Conservation (phyloP, 2,113 vertebrate species). For the Cyprichromis sp. region DNA sequence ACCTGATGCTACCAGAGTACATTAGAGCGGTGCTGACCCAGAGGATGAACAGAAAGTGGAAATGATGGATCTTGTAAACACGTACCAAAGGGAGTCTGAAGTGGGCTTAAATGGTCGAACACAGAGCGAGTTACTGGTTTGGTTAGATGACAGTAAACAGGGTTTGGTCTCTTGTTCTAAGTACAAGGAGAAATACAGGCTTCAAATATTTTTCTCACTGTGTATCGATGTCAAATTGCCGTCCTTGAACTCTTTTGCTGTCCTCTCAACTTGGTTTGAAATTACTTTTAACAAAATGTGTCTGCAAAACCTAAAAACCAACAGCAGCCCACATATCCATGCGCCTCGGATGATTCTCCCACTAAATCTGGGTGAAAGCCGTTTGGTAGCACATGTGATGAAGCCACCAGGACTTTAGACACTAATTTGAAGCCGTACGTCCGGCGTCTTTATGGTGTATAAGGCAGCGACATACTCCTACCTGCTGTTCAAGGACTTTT, state of each 20-base stretch:
- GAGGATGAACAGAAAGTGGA: neutral
- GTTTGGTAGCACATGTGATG: neutral
- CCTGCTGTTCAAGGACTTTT: neutral
- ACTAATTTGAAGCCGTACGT: neutral
- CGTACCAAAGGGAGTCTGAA: neutral
- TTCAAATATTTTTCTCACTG: neutral
- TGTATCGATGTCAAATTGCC: neutral
- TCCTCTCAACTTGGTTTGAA: neutral
- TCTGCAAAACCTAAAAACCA: neutral
- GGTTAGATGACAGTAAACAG: neutral
- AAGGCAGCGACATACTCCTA: neutral
- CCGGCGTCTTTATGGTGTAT: neutral
- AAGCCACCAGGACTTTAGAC: neutral
- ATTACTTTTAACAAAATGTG: neutral
- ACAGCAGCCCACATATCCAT: neutral
- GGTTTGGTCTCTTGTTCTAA: neutral
- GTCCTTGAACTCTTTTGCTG: neutral
- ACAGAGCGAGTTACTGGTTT: neutral
- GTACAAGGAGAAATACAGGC: neutral
- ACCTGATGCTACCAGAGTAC: neutral
- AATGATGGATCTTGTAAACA: neutral
- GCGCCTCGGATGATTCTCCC: neutral
- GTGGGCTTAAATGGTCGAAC: neutral
- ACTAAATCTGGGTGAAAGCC: neutral
- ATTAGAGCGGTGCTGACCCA: neutral